phyloP scores from a whole-genome alignment of 2,888 invertebrate genomes.

The Bhutanitis thaidina region DNA sequence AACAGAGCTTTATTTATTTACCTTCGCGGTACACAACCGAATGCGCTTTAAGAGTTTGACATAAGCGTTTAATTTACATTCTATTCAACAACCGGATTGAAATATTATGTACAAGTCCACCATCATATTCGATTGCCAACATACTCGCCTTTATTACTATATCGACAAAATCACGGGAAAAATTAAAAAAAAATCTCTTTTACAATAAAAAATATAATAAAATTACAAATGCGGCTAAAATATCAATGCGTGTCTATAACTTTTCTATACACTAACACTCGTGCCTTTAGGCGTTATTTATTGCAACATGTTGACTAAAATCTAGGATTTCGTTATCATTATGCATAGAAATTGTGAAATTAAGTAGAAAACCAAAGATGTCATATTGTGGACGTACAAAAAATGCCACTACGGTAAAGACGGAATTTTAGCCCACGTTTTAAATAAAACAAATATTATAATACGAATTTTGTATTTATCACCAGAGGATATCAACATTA shows the following conservation, averaged over 20 bases:
- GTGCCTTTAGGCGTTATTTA: constrained; percentile 63
- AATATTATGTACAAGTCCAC: constrained; percentile 62
- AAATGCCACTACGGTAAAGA: not conserved
- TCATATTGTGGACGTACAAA: not conserved
- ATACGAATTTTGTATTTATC: not conserved
- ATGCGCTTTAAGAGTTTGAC: constrained; percentile 47
- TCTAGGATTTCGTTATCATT: constrained; percentile 49
- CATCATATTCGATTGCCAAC: constrained; percentile 14
- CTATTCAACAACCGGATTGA: constrained; percentile 61
- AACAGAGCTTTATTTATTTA: too few relatives aligned
- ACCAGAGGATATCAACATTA: not conserved
- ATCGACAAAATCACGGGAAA: constrained; percentile 24
- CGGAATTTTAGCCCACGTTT: not conserved
- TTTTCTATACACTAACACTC: constrained; percentile 32
- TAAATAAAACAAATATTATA: not conserved
- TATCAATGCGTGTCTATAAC: constrained; percentile 37
- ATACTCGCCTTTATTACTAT: not conserved
- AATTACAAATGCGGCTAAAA: constrained; percentile 49
- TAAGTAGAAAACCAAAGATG: constrained; percentile 27
- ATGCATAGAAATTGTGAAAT: constrained; percentile 44
- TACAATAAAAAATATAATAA: constrained; percentile 48
- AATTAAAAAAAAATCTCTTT: constrained; percentile 44
- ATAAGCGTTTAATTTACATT: constrained; percentile 52
- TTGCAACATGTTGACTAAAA: constrained; percentile 67
- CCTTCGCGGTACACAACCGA: constrained; percentile 27